Evolutionary conservation across 1,140 invertebrate species (phyloP).

Genomic region (Araneus ventricosus): DNA sequence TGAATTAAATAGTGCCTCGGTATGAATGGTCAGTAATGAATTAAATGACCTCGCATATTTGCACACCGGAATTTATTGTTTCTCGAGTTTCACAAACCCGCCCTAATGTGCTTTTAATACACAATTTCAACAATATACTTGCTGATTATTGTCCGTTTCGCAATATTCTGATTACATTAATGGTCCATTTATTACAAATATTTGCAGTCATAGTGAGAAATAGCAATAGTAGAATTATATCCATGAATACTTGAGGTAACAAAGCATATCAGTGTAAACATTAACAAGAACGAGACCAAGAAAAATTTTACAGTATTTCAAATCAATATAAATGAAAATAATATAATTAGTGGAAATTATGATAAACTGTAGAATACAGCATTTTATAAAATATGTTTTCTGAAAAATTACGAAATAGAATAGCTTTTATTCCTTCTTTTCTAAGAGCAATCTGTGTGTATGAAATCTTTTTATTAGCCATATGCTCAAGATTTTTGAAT

Average conservation of each 20-base stretch:
- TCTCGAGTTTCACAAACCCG: background rate
- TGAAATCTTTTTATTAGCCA: no score
- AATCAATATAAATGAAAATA: background rate
- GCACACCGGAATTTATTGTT: constrained; percentile 6
- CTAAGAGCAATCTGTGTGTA: no score
- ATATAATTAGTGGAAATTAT: background rate
- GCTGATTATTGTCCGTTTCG: background rate
- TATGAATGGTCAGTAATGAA: background rate
- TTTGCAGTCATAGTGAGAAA: no score
- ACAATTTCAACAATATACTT: background rate
- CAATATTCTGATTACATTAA: background rate
- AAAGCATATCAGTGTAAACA: background rate
- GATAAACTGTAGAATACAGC: no score
- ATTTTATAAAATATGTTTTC: no score
- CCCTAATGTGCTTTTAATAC: background rate
- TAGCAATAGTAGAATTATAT: background rate
- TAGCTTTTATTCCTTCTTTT: no score
- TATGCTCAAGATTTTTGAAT: no score
- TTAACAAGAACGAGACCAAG: background rate
- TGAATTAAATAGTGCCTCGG: background rate
- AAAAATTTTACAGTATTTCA: background rate
- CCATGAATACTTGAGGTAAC: background rate
- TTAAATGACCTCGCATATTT: background rate
- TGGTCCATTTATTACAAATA: no score
- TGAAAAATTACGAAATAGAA: no score